Conservation (phyloP, 2,113 vertebrate species). For the Ifrita kowaldi region DNA sequence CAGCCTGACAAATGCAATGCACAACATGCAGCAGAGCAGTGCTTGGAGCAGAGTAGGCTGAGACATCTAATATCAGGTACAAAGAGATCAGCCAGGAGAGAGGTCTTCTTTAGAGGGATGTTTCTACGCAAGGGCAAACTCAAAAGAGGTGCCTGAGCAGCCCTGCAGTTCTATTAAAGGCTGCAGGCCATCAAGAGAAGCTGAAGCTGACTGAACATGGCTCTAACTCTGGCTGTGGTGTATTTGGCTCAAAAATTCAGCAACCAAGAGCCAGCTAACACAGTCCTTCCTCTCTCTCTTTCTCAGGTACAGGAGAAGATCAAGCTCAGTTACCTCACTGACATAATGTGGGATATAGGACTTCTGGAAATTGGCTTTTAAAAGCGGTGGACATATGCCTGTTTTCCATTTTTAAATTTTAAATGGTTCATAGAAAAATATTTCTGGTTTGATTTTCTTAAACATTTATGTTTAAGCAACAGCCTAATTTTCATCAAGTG, state of each 20-base stretch:
- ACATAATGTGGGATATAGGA: background rate
- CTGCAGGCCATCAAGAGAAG: background rate
- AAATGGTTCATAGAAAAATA: background rate
- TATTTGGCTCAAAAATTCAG: background rate
- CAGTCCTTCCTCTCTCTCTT: background rate
- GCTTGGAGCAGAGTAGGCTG: background rate
- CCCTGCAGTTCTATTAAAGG: background rate
- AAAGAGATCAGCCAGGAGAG: background rate
- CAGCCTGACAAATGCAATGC: background rate
- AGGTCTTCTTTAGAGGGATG: rapidly evolving
- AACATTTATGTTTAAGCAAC: background rate
- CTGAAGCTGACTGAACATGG: background rate
- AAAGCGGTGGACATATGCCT: background rate
- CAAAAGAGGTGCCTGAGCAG: background rate
- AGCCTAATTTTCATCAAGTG: background rate
- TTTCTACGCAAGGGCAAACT: background rate
- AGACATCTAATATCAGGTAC: background rate
- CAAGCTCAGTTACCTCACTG: background rate
- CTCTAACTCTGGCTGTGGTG: background rate
- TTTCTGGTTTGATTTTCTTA: background rate
- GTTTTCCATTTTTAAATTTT: background rate
- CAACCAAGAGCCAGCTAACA: background rate
- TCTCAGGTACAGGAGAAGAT: background rate
- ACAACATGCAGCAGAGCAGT: background rate
- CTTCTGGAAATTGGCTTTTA: background rate